Evolutionary conservation across 2,888 invertebrate genomes (phyloP), one percentile per base, ranked within the genome.

Genomic region (Galeruca laticollis): DNA sequence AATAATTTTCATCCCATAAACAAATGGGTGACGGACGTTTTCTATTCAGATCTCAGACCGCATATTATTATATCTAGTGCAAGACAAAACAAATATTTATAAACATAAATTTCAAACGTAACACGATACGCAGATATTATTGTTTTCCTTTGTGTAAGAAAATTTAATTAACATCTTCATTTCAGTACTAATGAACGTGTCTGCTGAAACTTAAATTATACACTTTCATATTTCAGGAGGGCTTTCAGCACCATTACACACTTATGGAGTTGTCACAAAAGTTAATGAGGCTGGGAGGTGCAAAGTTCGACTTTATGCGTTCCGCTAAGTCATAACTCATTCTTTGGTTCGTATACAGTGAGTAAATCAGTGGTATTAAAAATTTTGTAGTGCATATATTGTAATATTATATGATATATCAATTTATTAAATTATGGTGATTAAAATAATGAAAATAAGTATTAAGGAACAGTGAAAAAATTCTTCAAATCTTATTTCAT

Each of bases 161-260:
- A 59, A 59, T 59, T 66, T 66, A 66, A 66, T 66, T 66, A 66
- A 66, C 57, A 37, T 66, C 35, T 66, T 20, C 57, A 26, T 66
- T 57, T 66, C 65, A 31, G 15, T 21, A 49, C 52, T 63, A 69
- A 69, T 69, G 68, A 69, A 69, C 68, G 35, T 63, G 51, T 47
- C 59, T 33, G 21, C 37, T 33, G 20, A 54, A 35, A 56, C 63
- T 57, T 26, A 20, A 71, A 73, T 71, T 74, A 71, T 69, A 72
- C 68, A 73, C 73, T 74, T 72, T 73, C 74, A 74, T 73, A 74
- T 68, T 74, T 74, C 74, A 71, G 52, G 37, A 64, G 60, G 49
- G 63, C 70, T 71, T 62, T 73, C 49, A 67, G 54, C 60, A 54
- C 57, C 68, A 67, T 68, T 66, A 64, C 66, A 63, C 60, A 52